phyloP scores from a whole-genome alignment of 2,113 vertebrate genomes.

The Opisthocomus hoazin region DNA sequence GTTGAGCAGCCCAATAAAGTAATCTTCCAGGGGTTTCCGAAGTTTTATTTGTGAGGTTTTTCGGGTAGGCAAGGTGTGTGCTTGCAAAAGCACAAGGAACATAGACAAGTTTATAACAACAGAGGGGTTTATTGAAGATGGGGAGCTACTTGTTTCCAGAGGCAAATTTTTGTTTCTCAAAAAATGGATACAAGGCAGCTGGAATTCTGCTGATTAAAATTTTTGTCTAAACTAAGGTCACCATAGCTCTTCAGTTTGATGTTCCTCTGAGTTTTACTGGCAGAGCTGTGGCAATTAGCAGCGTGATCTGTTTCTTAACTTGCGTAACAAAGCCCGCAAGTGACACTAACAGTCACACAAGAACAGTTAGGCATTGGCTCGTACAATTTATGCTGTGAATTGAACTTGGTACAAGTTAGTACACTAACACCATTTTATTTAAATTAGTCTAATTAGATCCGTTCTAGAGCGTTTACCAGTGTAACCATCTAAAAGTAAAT shows the following conservation, averaged over 20 bases:
- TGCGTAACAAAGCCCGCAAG: neutral
- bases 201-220: neutral
- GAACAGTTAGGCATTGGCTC: too few relatives aligned
- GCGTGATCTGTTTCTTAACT: neutral
- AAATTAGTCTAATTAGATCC: neutral
- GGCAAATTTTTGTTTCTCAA: neutral
- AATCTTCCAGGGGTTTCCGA: neutral
- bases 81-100: neutral
- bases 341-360: neutral
- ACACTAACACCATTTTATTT: neutral
- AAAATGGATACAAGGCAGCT: neutral
- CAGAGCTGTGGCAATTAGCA: neutral
- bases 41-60: neutral
- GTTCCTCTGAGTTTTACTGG: neutral
- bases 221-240: neutral
- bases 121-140: neutral
- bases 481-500: neutral
- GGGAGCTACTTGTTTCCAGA: neutral
- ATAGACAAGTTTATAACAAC: neutral
- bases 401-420: neutral
- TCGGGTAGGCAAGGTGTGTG: neutral
- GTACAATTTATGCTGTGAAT: neutral
- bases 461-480: neutral
- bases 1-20: neutral
- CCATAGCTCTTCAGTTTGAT: neutral